These are phyloP conservation scores for Trididemnum clinides DNA, from an alignment of 23 tunicate genomes.

Conservation along the genomic window DNA sequence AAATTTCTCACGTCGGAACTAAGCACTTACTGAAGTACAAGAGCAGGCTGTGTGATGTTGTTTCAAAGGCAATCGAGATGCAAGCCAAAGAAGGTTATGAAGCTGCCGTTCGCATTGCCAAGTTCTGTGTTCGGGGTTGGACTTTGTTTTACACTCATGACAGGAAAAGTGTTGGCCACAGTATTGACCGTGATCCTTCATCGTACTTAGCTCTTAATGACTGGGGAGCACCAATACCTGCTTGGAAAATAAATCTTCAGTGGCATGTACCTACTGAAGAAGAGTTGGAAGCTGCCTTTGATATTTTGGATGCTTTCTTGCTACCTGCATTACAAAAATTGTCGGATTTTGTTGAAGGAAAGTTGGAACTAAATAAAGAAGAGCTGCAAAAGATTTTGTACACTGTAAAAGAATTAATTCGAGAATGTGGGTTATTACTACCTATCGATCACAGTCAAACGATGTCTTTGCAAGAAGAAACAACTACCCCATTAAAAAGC, in stretches of 20 bases:
- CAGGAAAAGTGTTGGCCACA: constrained; percentile 37
- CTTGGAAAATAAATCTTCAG: constrained; percentile 38
- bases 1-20: constrained; percentile 51
- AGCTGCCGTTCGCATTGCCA: constrained; percentile 38
- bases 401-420: constrained; percentile 31
- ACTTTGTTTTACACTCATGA: constrained; percentile 47
- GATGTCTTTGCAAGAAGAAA: constrained; percentile 28
- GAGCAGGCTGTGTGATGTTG: constrained; percentile 47
- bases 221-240: constrained; percentile 75
- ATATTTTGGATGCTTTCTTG: constrained; percentile 43
- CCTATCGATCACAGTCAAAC: constrained; percentile 27
- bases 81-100: constrained; percentile 64
- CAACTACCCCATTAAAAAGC: constrained; percentile 1
- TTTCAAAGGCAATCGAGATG: constrained; percentile 27
- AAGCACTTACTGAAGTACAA: constrained; percentile 45
- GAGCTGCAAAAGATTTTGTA: constrained; percentile 51
- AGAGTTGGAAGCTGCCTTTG: constrained; percentile 67
- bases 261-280: constrained; percentile 85
- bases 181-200: constrained; percentile 31
- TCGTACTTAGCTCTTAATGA: constrained; percentile 57
- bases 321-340: constrained; percentile 48
- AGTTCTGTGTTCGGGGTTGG: constrained; percentile 43
- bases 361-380: constrained; percentile 55
- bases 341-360: constrained; percentile 14
- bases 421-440: constrained; percentile 1